A percentile compares a stretch with the other conserved stretches of the same genome.
phyloP scores from a whole-genome alignment of 1,140 invertebrate species.

The Papilio polyxenes region DNA sequence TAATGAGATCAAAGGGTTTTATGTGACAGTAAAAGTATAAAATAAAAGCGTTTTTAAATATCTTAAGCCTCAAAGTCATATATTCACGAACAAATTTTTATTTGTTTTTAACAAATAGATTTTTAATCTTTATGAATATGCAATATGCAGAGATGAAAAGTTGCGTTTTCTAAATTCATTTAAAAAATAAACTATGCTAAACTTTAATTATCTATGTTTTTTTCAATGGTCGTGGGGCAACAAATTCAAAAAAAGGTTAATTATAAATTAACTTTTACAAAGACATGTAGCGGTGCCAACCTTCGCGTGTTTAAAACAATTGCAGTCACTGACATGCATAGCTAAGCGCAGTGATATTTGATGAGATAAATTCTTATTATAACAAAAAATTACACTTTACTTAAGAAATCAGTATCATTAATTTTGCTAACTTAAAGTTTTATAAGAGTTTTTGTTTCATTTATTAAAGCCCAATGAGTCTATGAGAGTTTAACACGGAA shows the following conservation, averaged over 20 bases:
- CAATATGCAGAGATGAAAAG: not conserved
- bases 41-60: conserved; percentile 36
- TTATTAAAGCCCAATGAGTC: not conserved
- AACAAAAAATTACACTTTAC: not conserved
- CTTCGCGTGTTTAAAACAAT: not conserved
- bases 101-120: not conserved
- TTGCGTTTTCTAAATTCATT: not conserved
- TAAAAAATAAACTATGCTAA: not conserved
- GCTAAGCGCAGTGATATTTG: not conserved
- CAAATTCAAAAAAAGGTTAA: not conserved
- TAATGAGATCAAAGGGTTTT: conserved; percentile 60
- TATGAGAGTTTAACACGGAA: not conserved
- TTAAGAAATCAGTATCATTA: not conserved
- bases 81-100: conserved; percentile 18
- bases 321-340: not conserved
- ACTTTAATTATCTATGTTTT: not conserved
- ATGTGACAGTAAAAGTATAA: conserved; percentile 48
- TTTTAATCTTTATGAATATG: not conserved
- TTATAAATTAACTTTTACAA: not conserved
- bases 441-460: not conserved
- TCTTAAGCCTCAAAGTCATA: conserved; percentile 17
- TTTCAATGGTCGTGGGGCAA: not conserved
- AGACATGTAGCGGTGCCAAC: not conserved
- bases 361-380: not conserved
- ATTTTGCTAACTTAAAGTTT: not conserved